A percentile compares a stretch with the other conserved stretches of the same genome.
Conservation (phyloP, 2,888 invertebrate genomes). For the Trichopoda pennipes region DNA sequence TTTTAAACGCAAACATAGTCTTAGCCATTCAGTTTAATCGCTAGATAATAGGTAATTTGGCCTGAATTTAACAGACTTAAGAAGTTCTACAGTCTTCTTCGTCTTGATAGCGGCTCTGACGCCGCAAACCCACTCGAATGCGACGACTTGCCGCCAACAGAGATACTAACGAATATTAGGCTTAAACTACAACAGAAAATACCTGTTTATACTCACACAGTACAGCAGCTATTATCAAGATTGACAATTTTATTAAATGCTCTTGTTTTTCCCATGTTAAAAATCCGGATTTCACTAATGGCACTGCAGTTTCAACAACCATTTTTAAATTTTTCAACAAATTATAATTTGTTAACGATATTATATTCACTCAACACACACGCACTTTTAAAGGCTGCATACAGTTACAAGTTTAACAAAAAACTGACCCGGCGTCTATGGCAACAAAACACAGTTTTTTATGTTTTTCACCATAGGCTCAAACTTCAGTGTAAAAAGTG, state of each 20-base stretch:
- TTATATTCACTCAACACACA: constrained; percentile 25
- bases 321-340: constrained; percentile 16
- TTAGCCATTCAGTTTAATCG: too few species aligned
- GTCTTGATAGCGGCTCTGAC: too few species aligned
- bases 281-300: constrained; percentile 71
- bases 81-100: too few species aligned
- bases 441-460: constrained; percentile 25
- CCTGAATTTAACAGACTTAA: too few species aligned
- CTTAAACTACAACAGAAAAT: neutral
- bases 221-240: constrained; percentile 94
- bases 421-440: constrained; percentile 56
- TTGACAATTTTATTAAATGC: constrained; percentile 89
- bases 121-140: too few species aligned
- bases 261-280: constrained; percentile 90
- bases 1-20: too few species aligned
- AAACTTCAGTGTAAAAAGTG: neutral
- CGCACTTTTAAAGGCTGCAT: constrained; percentile 25
- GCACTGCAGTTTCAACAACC: constrained; percentile 46
- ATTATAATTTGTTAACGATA: neutral
- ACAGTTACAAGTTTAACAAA: neutral
- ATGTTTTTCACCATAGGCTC: constrained; percentile 3
- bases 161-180: too few species aligned
- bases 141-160: too few species aligned
- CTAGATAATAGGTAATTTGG: too few species aligned
- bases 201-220: constrained; percentile 88